Conservation (phyloP, 2,888 invertebrate genomes). For the Epistrophe eligans region DNA sequence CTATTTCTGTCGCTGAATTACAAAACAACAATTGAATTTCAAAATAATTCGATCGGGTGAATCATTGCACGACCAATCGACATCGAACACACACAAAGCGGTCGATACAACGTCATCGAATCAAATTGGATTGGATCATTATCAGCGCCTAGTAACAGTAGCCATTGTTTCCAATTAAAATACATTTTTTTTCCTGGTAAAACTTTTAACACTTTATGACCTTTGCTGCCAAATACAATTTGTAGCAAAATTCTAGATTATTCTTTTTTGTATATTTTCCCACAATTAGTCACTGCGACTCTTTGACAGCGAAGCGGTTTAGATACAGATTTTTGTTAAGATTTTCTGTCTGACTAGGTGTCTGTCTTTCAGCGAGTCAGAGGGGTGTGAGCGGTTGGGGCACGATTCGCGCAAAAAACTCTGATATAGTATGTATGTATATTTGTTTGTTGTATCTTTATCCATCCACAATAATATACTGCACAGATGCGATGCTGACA, state of each 20-base stretch:
- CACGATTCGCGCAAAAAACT: slow-evolving; percentile 53
- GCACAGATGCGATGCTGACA: slow-evolving; percentile 75
- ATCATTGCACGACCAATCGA: slow-evolving; percentile 22
- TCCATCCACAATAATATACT: slow-evolving; percentile 54
- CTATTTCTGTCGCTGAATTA: slow-evolving; percentile 47
- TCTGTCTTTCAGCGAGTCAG: slow-evolving; percentile 62
- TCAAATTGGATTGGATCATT: slow-evolving; percentile 24
- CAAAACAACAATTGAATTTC: slow-evolving; percentile 37
- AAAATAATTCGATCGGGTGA: slow-evolving; percentile 37
- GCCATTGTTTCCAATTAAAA: slow-evolving; percentile 36
- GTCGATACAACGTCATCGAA: slow-evolving; percentile 12
- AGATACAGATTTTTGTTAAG: slow-evolving; percentile 69
- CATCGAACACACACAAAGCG: background rate
- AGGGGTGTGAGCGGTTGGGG: slow-evolving; percentile 19
- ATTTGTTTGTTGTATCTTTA: slow-evolving; percentile 69
- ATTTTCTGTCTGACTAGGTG: slow-evolving; percentile 66
- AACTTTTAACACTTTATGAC: slow-evolving; percentile 26
- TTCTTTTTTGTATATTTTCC: slow-evolving; percentile 38
- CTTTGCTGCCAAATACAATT: slow-evolving; percentile 41
- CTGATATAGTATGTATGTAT: no score
- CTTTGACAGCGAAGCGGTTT: slow-evolving; percentile 72
- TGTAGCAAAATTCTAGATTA: slow-evolving; percentile 32
- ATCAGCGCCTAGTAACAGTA: slow-evolving; percentile 55
- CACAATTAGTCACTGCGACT: slow-evolving; percentile 73
- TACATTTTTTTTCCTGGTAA: slow-evolving; percentile 18